A percentile compares a stretch with the other conserved stretches of the same genome.
These are phyloP conservation scores for Apistogramma diplotaenia DNA, from an alignment of 2,113 vertebrate genomes.

Conservation along the genomic window DNA sequence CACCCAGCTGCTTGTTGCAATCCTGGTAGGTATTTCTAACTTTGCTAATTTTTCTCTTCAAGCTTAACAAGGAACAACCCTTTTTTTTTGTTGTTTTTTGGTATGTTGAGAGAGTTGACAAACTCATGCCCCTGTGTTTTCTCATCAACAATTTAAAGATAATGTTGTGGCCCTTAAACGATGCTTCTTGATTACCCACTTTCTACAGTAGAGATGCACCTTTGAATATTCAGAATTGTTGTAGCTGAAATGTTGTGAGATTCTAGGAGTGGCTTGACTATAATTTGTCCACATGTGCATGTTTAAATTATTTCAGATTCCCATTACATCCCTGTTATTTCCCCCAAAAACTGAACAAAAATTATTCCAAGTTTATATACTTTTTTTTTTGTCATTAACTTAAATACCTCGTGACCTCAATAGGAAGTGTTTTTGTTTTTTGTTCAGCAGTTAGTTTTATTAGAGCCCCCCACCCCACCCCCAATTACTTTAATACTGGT, in stretches of 20 bases:
- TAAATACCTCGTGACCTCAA: conserved; percentile 64
- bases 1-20: conserved; percentile 3
- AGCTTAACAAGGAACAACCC: conserved; percentile 16
- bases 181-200: background rate
- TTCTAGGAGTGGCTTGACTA: conserved; percentile 17
- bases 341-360: background rate
- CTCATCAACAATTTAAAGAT: background rate
- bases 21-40: conserved; percentile 1
- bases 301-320: background rate
- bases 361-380: background rate
- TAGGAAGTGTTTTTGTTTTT: conserved; percentile 41
- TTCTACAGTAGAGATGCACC: background rate
- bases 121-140: background rate
- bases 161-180: background rate
- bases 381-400: conserved; percentile 35
- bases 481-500: conserved; percentile 13
- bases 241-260: conserved; percentile 15
- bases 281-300: conserved; percentile 18
- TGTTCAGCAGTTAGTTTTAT: conserved; percentile 16
- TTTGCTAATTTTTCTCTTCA: background rate
- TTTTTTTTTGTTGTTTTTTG: background rate
- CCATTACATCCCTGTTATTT: background rate
- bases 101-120: background rate
- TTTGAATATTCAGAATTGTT: conserved; percentile 14
- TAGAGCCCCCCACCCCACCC: background rate